These are phyloP conservation scores for Automeris io DNA, from an alignment of 2,888 invertebrate species.

Conservation along the genomic window DNA sequence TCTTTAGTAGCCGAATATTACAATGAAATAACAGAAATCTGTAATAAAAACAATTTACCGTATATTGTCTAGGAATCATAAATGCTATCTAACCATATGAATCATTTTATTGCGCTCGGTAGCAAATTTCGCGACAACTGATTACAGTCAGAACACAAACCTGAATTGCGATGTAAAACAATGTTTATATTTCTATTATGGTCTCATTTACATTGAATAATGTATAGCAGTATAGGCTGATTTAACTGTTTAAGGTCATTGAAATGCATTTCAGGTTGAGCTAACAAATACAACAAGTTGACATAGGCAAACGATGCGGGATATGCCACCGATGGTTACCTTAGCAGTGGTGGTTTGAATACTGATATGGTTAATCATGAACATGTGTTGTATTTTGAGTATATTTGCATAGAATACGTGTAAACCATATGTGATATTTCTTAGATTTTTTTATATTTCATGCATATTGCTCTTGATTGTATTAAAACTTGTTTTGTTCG, in stretches of 20 bases:
- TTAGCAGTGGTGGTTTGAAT: slow-evolving; percentile 34
- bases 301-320: slow-evolving; percentile 57
- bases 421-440: background rate
- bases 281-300: slow-evolving; percentile 46
- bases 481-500: too few species aligned
- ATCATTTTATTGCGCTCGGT: background rate
- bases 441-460: background rate
- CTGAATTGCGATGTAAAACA: background rate
- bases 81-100: background rate
- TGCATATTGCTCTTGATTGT: too few species aligned
- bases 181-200: background rate
- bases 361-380: slow-evolving; percentile 21
- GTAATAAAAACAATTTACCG: too few species aligned
- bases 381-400: slow-evolving; percentile 4
- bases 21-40: too few species aligned
- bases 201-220: slow-evolving; percentile 13
- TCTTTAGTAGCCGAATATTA: too few species aligned
- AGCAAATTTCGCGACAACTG: background rate
- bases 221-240: slow-evolving; percentile 12
- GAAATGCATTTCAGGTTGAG: slow-evolving; percentile 46
- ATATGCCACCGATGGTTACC: slow-evolving; percentile 35
- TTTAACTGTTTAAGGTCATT: slow-evolving; percentile 33
- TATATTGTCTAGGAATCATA: too few species aligned
- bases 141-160: background rate
- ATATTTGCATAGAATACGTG: background rate